phyloP scores from a whole-genome alignment of 2,113 vertebrate species.

The Empidonax alnorum region DNA sequence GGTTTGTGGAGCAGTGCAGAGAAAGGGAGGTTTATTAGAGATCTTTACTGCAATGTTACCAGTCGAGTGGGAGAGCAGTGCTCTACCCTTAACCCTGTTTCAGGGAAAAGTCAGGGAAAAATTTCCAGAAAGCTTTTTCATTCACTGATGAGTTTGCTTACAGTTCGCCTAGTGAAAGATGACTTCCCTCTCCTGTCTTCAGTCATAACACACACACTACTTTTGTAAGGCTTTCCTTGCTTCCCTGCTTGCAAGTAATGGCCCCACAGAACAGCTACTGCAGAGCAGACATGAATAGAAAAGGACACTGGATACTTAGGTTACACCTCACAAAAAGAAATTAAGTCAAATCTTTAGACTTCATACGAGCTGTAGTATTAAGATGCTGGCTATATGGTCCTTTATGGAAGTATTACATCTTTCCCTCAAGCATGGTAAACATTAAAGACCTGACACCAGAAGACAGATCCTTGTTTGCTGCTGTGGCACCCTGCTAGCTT shows the following conservation, averaged over 20 bases:
- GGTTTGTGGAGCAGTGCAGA: neutral
- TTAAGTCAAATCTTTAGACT: neutral
- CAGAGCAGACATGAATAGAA: neutral
- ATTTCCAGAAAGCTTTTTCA: neutral
- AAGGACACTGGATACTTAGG: neutral
- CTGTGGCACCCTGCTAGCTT: neutral
- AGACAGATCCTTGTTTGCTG: neutral
- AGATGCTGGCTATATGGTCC: neutral
- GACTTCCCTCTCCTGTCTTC: neutral
- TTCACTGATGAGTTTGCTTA: neutral
- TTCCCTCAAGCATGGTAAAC: neutral
- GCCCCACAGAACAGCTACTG: neutral
- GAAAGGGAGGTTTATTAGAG: neutral
- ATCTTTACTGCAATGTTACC: neutral
- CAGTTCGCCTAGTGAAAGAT: neutral
- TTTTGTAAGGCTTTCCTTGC: neutral
- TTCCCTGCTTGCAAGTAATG: neutral
- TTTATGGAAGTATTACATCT: neutral
- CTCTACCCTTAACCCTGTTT: neutral
- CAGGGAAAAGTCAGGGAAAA: neutral
- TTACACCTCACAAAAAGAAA: neutral
- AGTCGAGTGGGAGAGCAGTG: neutral
- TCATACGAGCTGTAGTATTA: neutral
- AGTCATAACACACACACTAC: neutral
- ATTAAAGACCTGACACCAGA: neutral